Conservation (phyloP, 2,797 vertebrate genomes). For the Coilia nasus region DNA sequence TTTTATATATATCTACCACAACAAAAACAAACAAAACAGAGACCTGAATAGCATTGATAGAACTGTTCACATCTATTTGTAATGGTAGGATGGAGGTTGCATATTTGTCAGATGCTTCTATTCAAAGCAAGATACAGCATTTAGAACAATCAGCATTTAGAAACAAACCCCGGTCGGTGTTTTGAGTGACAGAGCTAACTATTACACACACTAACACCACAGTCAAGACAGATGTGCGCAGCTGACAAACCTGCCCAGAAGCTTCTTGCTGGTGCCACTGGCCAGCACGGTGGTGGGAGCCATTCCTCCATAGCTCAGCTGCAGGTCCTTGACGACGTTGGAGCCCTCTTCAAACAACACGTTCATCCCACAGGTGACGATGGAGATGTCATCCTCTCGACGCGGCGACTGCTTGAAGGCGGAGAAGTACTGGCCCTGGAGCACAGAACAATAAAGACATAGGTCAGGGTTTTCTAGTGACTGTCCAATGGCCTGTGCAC, state of each 20-base stretch:
- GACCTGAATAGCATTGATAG: too few species aligned
- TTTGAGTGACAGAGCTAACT: too few species aligned
- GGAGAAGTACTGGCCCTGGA: constrained; percentile 83
- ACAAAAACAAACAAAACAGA: too few species aligned
- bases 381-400: constrained; percentile 85
- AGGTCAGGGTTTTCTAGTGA: not conserved
- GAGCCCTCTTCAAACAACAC: constrained; percentile 75
- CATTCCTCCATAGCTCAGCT: constrained; percentile 85
- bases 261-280: constrained; percentile 67
- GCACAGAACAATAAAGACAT: constrained; percentile 13
- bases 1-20: too few species aligned
- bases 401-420: constrained; percentile 85
- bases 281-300: constrained; percentile 79
- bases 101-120: too few species aligned
- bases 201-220: too few species aligned
- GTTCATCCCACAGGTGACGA: constrained; percentile 85
- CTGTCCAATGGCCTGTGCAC: not conserved
- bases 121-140: too few species aligned
- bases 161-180: too few species aligned
- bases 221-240: not conserved
- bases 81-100: too few species aligned
- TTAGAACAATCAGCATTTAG: too few species aligned
- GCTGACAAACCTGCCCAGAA: constrained; percentile 70
- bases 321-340: constrained; percentile 70
- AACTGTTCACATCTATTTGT: too few species aligned